phyloP scores from a whole-genome alignment of 2,797 vertebrate species.

The Artibeus jamaicensis region DNA sequence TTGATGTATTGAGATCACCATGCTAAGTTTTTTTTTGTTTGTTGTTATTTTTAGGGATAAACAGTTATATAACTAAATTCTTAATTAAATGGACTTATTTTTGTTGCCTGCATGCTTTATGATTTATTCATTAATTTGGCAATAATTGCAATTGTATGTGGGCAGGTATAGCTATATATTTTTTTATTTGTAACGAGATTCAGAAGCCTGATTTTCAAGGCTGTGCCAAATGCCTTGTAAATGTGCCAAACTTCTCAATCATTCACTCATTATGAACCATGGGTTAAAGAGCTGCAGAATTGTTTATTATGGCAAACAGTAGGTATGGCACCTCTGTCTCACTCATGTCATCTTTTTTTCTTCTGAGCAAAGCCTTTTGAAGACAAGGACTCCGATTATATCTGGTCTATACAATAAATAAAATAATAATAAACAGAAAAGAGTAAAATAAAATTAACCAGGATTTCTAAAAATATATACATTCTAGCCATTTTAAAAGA shows the following conservation, averaged over 20 bases:
- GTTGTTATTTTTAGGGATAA: neutral
- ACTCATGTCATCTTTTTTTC: neutral
- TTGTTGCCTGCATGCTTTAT: slow-evolving; percentile 12
- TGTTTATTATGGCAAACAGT: neutral
- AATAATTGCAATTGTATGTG: slow-evolving; percentile 28
- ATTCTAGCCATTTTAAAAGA: neutral
- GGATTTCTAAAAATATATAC: neutral
- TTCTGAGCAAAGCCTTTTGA: neutral
- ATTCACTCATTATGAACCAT: neutral
- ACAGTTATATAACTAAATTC: slow-evolving; percentile 15
- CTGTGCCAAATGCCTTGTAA: neutral
- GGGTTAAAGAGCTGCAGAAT: neutral
- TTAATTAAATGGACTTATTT: slow-evolving; percentile 31
- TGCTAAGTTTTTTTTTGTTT: neutral
- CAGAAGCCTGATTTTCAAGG: slow-evolving; percentile 21
- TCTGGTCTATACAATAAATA: neutral
- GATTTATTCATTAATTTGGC: slow-evolving; percentile 26
- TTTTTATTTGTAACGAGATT: neutral
- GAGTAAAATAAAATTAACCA: neutral
- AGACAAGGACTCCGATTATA: neutral
- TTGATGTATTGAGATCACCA: neutral
- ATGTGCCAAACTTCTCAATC: neutral
- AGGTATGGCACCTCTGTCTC: neutral
- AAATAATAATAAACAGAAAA: neutral
- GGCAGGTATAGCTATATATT: neutral